Evolutionary conservation across 2,888 invertebrate genomes (phyloP), one percentile per base, ranked within the genome.

Genomic region (Colostygia pectinataria): DNA sequence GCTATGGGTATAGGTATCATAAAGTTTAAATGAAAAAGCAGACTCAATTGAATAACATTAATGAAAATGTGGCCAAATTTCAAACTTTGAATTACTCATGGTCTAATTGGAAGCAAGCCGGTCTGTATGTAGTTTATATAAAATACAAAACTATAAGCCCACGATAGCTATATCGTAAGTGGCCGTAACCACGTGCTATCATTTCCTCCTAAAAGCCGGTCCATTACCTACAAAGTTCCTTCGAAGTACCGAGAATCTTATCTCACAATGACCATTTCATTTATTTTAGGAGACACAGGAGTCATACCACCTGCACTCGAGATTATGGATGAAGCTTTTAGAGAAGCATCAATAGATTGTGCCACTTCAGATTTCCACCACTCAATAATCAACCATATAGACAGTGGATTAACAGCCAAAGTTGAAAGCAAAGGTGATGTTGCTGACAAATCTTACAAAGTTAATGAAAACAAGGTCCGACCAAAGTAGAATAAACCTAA

Each of bases 241-340:
- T 31, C 24, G 55, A 55, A 66, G 67, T 71, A 73, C 71, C 61
- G 53, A 71, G 68, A 74, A 79, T 75, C 71, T 83, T 81, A 86
- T 87, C 86, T 81, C 55, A 65, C 77, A 81, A 81, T 84, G 81
- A 84, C 80, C 82, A 83, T 83, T 80, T 80, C 74, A 83, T 87
- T 85, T 89, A 89, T 89, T 88, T 89, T 86, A 67, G 81, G 89
- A 84, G 89, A 83, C 87, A 80, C 83, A 74, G 77, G 71, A 85
- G 83, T 85, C 83, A 81, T 83, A 78, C 74, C 81, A 87, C 86
- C 88, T 87, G 88, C 88, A 88, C 88, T 88, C 74, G 83, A 86
- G 75, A 78, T 70, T 71, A 61, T 71, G 68, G 69, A 72, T 74
- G 75, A 71, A 78, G 87, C 87, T 88, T 87, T 88, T 86, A 88